A percentile compares a stretch with the other conserved stretches of the same genome.
Conservation (phyloP, 2,797 vertebrate genomes). For the Xyrichtys novacula region DNA sequence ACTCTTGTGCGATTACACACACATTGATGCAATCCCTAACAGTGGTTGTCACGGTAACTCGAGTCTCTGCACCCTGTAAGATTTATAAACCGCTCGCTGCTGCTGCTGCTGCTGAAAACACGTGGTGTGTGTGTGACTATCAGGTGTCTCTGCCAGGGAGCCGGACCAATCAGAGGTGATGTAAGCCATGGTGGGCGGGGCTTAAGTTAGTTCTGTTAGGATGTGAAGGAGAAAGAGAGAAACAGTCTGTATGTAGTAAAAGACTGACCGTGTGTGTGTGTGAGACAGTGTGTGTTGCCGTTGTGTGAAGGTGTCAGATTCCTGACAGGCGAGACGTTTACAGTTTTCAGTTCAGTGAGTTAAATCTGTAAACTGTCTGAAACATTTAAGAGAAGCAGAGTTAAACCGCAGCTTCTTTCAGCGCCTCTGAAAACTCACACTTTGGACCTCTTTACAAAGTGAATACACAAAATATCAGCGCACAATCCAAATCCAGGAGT, state of each 20-base stretch:
- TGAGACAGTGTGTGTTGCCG: neutral
- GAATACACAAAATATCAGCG: neutral
- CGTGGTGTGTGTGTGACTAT: neutral
- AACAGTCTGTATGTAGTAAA: neutral
- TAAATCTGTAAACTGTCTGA: conserved; percentile 1
- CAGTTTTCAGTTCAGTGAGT: conserved; percentile 13
- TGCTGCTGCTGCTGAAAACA: neutral
- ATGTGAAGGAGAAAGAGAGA: neutral
- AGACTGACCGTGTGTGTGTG: neutral
- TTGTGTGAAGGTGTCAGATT: conserved; percentile 33
- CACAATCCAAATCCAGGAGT: neutral
- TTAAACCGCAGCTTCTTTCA: neutral
- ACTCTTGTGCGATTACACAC: conserved; percentile 42
- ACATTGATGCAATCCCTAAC: conserved; percentile 47
- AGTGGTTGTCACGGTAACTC: conserved; percentile 33
- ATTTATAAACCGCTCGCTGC: neutral
- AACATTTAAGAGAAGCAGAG: neutral
- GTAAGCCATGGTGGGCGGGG: neutral
- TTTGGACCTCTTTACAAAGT: neutral
- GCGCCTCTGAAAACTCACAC: neutral
- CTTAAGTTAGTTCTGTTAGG: neutral
- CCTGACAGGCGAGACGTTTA: conserved; percentile 3
- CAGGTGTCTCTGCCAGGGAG: neutral
- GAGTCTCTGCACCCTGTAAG: neutral
- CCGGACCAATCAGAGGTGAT: neutral